Base-by-base conservation (phyloP, 2,113 vertebrate genomes). In the Microtus richardsoni region DNA sequence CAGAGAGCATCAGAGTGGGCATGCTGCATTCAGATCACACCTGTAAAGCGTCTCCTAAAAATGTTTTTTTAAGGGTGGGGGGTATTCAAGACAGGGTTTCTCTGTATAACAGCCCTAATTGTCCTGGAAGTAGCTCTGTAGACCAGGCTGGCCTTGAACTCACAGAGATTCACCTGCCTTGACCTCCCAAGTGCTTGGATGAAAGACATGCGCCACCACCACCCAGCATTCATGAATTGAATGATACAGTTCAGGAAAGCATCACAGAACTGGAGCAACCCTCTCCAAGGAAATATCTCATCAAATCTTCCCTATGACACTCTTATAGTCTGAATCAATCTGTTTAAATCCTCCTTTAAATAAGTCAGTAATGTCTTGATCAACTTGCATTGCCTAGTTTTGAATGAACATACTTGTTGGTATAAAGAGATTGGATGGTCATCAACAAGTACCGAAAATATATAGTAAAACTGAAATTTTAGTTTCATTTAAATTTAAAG, bases 401-500 rank as follows among this genome's bases (percentile, higher is more conserved):
- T 66, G 11, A 47, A 80, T 83, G 28, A n/a, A 52, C 11, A 39
- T 26, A 77, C 9, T 84, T 66, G 73, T 78, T 88, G 36, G 26
- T 93, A 28, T 47, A 74, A 77, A 3, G 22, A 80, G 12, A 73
- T 2, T 89, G 30, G 16, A 5, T 94, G n/a, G 8, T 77, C 84
- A 82, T 52, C 75, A 64, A 93, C 2, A 91, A 54, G 88, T 49
- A 54, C 5, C 12, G 13, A 83, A 58, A 7, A 70, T 19, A 70
- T 68, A 66, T 7, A 4, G 49, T 90, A 92, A 77, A 96, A 88
- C 9, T 91, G 28, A 47, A 92, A 80, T 73, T 85, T 62, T 39
- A 88, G 78, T 94, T 95, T 89, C 4, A 68, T 97, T 91, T 91
- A 88, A 79, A 84, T 54, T 73, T 82, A 92, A 92, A 22, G 11